These are phyloP conservation scores for Actenoides lindsayi DNA, from an alignment of 2,113 vertebrate species.

Conservation along the genomic window DNA sequence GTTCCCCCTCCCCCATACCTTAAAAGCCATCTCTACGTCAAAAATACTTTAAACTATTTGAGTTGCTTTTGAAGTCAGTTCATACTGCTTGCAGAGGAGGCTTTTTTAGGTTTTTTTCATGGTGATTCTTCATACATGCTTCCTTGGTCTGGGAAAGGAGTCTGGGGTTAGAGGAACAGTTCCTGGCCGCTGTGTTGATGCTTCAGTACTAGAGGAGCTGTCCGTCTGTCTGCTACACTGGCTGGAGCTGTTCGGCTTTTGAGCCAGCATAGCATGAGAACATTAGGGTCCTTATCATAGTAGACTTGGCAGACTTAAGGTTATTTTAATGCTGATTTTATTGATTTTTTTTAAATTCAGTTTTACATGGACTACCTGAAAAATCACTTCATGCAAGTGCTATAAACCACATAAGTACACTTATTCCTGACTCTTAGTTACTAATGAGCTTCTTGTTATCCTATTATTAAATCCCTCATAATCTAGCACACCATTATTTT, in stretches of 20 bases:
- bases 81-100: background rate
- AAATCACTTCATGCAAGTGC: background rate
- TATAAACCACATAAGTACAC: background rate
- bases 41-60: background rate
- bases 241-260: accelerated
- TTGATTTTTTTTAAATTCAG: background rate
- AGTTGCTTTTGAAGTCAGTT: background rate
- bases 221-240: accelerated
- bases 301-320: background rate
- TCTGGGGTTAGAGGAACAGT: background rate
- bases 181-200: accelerated
- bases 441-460: slow-evolving; percentile 14
- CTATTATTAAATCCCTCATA: background rate
- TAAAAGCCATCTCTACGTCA: background rate
- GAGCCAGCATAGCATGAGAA: background rate
- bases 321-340: background rate
- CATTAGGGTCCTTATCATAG: accelerated
- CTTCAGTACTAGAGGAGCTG: background rate
- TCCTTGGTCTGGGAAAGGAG: background rate
- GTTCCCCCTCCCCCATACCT: accelerated
- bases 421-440: background rate
- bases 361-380: background rate
- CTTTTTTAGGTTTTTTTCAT: background rate
- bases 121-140: background rate
- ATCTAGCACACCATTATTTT: background rate